phyloP scores from a whole-genome alignment of 2,888 invertebrate species.

The Apocheima hispidaria region DNA sequence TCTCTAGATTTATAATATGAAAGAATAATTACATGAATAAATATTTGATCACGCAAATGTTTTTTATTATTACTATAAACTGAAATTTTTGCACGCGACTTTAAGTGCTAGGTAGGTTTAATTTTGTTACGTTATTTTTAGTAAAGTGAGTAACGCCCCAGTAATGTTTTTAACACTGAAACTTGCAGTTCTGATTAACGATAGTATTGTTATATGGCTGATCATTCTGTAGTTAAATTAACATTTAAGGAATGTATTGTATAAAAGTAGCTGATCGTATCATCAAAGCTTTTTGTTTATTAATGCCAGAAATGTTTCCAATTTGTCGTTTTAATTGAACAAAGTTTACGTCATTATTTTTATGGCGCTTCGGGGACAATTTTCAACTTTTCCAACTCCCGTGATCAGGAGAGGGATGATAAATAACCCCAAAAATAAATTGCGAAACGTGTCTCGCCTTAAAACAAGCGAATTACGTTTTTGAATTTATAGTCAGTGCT shows the following conservation, averaged over 20 bases:
- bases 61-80: conserved; percentile 22
- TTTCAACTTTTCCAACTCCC: conserved; percentile 29
- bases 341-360: conserved; percentile 29
- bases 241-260: neutral
- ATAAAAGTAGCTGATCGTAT: neutral
- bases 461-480: conserved; percentile 47
- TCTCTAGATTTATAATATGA: conserved; percentile 70
- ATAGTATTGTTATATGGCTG: neutral
- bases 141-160: conserved; percentile 17
- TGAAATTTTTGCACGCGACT: conserved; percentile 30
- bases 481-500: conserved; percentile 46
- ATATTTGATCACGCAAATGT: conserved; percentile 14
- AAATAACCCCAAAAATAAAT: conserved; percentile 47
- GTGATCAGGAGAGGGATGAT: conserved; percentile 38
- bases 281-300: conserved; percentile 16
- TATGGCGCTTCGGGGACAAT: conserved; percentile 27
- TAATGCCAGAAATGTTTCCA: conserved; percentile 18
- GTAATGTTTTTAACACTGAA: neutral
- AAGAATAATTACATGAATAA: conserved; percentile 60
- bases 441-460: conserved; percentile 47
- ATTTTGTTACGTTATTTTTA: conserved; percentile 12
- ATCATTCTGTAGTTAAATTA: neutral
- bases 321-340: conserved; percentile 30
- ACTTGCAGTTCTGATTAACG: neutral
- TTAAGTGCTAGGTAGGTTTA: conserved; percentile 1